Evolutionary conservation across 2,888 invertebrate species (phyloP).

Genomic region (Schizotus pectinicornis): DNA sequence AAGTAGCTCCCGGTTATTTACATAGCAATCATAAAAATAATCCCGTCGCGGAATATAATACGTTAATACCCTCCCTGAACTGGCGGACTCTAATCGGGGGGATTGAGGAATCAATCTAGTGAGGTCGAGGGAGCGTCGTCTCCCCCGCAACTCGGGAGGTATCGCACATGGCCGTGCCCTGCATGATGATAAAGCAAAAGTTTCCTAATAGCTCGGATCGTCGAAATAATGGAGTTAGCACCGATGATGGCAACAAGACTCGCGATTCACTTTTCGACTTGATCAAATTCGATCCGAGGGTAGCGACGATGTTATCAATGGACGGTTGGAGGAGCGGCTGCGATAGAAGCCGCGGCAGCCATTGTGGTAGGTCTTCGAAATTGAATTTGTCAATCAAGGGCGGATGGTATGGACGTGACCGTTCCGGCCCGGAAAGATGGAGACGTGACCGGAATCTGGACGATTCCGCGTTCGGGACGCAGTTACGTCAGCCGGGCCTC

Average conservation of each 20-base stretch:
- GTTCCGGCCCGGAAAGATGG: constrained; percentile 20
- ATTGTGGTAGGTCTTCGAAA: constrained; percentile 44
- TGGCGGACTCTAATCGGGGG: constrained; percentile 24
- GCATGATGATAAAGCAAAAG: constrained; percentile 45
- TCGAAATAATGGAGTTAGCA: constrained; percentile 16
- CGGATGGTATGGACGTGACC: constrained; percentile 15
- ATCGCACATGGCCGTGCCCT: constrained; percentile 39
- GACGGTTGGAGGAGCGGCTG: constrained; percentile 1
- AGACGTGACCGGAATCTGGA: constrained; percentile 41
- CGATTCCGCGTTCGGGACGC: constrained; percentile 16
- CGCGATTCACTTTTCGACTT: no score
- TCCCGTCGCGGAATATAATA: constrained; percentile 23
- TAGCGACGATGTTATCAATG: no score
- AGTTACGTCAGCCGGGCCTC: constrained; percentile 16
- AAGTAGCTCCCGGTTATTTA: constrained; percentile 29
- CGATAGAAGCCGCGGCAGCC: constrained; percentile 16
- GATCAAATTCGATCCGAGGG: no score
- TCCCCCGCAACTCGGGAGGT: constrained; percentile 24
- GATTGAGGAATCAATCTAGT: constrained; percentile 38
- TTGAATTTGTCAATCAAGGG: constrained; percentile 46
- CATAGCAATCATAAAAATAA: constrained; percentile 41
- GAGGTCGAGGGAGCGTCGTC: constrained; percentile 18
- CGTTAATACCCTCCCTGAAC: constrained; percentile 6
- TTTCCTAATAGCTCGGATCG: constrained; percentile 37
- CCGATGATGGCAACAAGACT: neutral